Base-by-base conservation (phyloP, 1,140 invertebrate genomes). In the Conus ventricosus region DNA sequence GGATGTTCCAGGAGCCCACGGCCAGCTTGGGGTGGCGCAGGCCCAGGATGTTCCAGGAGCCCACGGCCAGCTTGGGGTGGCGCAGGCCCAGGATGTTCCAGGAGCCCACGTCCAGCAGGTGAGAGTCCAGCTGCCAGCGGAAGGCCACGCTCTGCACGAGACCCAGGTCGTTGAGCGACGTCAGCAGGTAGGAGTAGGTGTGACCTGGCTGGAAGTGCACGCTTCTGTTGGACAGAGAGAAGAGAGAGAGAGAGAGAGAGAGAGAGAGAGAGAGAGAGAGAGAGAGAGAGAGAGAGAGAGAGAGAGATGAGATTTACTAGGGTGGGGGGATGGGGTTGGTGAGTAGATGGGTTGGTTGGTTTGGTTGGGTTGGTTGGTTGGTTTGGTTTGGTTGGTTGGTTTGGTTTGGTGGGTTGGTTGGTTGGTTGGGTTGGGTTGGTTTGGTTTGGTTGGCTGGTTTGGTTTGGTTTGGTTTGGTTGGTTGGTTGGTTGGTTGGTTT, bases 81-180 rank as follows among this genome's bases (percentile, higher is more conserved):
- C 91, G 85, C 5, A 92, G 78, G 39, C 88, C 84, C 15, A 91
- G 87, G 27, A 88, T 71, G 67, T 92, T 92, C 91, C 91, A 92
- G 71, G 89, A 86, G 54, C 90, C 88, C 5, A 89, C 88, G 71
- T 91, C 90, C 1, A 88, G 55, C 13, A 87, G 51, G 13, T 54
- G 5, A 3, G 88, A 89, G 15, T 85, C n/a, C 27, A 91, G 90
- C 57, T 85, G 75, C 91, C 91, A 92, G 2, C 87, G 75, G 63
- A 92, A 51, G 7, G 84, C 84, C 8, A 91, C 90, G 55, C 86
- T 88, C 1, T 17, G 67, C 15, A 92, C 88, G 27, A 55, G 51
- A 20, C 89, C 91, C 54, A 92, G 71, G 54, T 90, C 87, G 39
- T 55, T 53, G 10, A 84, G 55, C 25, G 90, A 88, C 60, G 85